Percentiles rank a stretch among this genome's conserved stretches.
These are phyloP conservation scores for Thamnophis sirtalis DNA, from an alignment of 2,113 vertebrate genomes.

Conservation along the genomic window DNA sequence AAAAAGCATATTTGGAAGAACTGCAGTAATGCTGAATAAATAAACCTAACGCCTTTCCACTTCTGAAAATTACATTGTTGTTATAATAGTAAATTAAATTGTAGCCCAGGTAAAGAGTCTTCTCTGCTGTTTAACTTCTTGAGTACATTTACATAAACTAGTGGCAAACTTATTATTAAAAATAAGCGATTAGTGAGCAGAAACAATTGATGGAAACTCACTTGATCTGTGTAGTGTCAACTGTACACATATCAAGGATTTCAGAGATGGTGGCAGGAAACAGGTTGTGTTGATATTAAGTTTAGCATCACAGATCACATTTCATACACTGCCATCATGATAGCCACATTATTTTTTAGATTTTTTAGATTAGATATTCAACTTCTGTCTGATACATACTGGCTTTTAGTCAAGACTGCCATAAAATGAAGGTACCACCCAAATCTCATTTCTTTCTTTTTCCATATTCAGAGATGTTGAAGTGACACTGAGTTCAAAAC, in stretches of 20 bases:
- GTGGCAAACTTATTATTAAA: not conserved
- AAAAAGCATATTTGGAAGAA: not conserved
- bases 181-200: not conserved
- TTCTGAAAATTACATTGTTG: not conserved
- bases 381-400: not conserved
- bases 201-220: not conserved
- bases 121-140: not conserved
- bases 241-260: not conserved
- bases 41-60: not conserved
- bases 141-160: not conserved
- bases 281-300: not conserved
- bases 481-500: not conserved
- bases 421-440: not conserved
- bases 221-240: not conserved
- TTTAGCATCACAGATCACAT: not conserved
- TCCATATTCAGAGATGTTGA: not conserved
- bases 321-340: not conserved
- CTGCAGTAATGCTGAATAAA: not conserved
- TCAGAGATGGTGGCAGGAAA: not conserved
- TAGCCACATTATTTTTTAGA: not conserved
- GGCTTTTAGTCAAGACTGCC: not conserved
- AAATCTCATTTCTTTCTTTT: not conserved
- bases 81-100: not conserved
- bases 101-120: not conserved
- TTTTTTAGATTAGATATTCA: not conserved